Evolutionary conservation across 1,140 invertebrate genomes (phyloP).

Genomic region (Drosophila jambulina): DNA sequence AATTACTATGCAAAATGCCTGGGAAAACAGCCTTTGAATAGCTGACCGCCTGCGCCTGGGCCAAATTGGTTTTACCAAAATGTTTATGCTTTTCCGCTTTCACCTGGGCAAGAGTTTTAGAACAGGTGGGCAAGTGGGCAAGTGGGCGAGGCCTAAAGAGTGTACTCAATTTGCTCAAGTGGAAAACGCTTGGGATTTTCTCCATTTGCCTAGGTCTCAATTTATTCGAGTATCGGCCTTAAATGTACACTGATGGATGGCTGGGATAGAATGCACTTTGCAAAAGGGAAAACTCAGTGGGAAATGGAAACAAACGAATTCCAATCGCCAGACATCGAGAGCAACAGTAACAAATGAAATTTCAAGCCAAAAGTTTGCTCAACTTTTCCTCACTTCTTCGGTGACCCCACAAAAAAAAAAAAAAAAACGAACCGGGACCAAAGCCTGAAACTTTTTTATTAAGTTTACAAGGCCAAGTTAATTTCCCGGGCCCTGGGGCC

Average conservation of each 20-base stretch:
- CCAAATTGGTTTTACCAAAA: constrained; percentile 13
- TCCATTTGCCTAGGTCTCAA: constrained; percentile 38
- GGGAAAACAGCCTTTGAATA: background rate
- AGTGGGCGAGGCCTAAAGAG: constrained; percentile 6
- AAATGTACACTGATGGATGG: constrained; percentile 28
- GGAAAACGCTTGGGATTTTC: constrained; percentile 48
- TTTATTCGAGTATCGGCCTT: constrained; percentile 31
- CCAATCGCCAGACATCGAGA: constrained; percentile 37
- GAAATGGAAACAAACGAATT: constrained; percentile 30
- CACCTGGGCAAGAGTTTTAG: constrained; percentile 16
- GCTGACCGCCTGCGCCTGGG: background rate
- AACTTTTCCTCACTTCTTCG: constrained; percentile 36
- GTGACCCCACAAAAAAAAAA: constrained; percentile 4
- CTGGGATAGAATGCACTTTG: constrained; percentile 37
- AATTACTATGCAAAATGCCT: constrained; percentile 6
- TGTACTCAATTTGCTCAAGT: constrained; percentile 40
- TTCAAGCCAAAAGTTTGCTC: constrained; percentile 42
- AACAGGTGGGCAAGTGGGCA: background rate
- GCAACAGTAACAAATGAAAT: constrained; percentile 54
- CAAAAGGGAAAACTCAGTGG: constrained; percentile 1
- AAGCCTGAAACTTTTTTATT: constrained; percentile 74
- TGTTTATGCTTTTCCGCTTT: constrained; percentile 15
- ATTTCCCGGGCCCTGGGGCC: constrained; percentile 56
- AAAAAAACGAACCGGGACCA: constrained; percentile 19
- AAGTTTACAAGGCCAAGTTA: constrained; percentile 74